Percentiles rank a stretch among this genome's conserved stretches.
These are phyloP conservation scores for Cichladusa arquata DNA, from an alignment of 2,113 vertebrate genomes.

Conservation along the genomic window DNA sequence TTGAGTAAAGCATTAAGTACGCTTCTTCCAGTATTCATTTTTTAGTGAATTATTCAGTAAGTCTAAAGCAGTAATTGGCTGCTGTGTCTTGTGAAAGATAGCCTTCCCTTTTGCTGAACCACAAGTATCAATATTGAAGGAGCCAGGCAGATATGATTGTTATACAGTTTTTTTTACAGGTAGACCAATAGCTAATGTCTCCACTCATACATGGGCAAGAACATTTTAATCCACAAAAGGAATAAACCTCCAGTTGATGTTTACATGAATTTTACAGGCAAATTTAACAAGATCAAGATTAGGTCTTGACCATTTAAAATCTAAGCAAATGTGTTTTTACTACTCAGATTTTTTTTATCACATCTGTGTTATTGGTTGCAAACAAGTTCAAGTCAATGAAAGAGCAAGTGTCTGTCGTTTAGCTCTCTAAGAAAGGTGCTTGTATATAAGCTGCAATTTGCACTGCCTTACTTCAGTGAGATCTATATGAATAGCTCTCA, in stretches of 20 bases:
- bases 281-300: not conserved
- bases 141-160: not conserved
- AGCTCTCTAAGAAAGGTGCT: not conserved
- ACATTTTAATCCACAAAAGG: not conserved
- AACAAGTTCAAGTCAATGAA: not conserved
- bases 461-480: not conserved
- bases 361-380: not conserved
- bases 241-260: not conserved
- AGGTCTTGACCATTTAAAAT: not conserved
- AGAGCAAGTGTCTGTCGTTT: not conserved
- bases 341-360: not conserved
- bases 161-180: not conserved
- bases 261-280: not conserved
- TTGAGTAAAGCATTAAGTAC: not conserved
- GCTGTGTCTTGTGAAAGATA: not conserved
- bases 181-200: not conserved
- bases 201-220: not conserved
- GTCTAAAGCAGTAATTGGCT: not conserved
- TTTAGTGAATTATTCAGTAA: conserved; percentile 4
- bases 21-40: not conserved
- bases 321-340: not conserved
- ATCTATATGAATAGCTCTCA: not conserved
- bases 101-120: not conserved
- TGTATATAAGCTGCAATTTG: not conserved
- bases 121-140: not conserved